Evolutionary conservation across 2,888 invertebrate species (phyloP).

Genomic region (Lysandra bellargus): DNA sequence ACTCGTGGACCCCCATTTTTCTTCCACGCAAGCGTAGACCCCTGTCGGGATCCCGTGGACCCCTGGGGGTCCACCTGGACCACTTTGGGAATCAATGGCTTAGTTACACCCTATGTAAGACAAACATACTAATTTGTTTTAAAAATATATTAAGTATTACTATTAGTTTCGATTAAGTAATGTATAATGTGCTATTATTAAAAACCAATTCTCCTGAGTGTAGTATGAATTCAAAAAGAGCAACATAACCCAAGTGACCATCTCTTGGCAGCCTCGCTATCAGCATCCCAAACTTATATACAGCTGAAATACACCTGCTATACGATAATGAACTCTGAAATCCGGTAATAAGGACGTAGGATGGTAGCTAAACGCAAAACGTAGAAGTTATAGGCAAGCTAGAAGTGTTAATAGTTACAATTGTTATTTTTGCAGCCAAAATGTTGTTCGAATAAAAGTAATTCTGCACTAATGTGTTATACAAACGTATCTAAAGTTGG

Average conservation of each 20-base stretch:
- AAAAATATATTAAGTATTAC: too few relatives aligned
- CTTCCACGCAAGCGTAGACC: too few relatives aligned
- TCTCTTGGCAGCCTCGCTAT: conserved; percentile 37
- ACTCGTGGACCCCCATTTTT: too few relatives aligned
- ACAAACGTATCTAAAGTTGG: neutral
- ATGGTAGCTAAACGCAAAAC: neutral
- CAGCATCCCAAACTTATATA: neutral
- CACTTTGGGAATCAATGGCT: too few relatives aligned
- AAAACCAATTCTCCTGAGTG: conserved; percentile 28
- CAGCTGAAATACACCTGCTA: neutral
- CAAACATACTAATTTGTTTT: too few relatives aligned
- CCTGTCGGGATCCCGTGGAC: too few relatives aligned
- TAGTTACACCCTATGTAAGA: too few relatives aligned
- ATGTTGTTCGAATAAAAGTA: neutral
- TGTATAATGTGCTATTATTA: conserved; percentile 26
- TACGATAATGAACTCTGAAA: neutral
- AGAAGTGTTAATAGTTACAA: conserved; percentile 32
- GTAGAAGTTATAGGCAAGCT: neutral
- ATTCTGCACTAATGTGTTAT: conserved; percentile 1
- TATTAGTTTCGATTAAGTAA: neutral
- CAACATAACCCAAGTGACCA: conserved; percentile 37
- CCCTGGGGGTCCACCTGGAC: too few relatives aligned
- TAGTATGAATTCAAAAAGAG: conserved; percentile 36
- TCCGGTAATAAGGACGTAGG: neutral
- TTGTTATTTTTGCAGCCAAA: conserved; percentile 30